A percentile compares a stretch with the other conserved stretches of the same genome.
Conservation (phyloP, 2,797 vertebrate genomes). For the Psittacula echo region DNA sequence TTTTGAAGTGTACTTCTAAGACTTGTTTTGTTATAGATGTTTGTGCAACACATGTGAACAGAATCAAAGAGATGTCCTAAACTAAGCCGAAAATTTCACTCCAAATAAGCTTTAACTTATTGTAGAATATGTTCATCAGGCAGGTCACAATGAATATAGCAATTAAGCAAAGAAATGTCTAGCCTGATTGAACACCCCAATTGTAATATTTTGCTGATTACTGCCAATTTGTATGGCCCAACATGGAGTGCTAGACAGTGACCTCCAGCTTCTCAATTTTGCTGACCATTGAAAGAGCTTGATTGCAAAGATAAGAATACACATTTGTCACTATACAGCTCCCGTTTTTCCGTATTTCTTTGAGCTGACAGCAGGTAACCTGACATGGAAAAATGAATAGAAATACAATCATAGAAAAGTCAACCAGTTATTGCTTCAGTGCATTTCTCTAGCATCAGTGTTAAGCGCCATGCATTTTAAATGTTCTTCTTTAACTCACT, state of each 20-base stretch:
- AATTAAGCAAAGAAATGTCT: background rate
- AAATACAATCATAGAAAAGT: background rate
- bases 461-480: background rate
- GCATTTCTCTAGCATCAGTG: background rate
- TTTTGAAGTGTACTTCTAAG: background rate
- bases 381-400: background rate
- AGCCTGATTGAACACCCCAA: background rate
- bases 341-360: background rate
- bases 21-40: background rate
- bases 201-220: background rate
- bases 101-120: background rate
- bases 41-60: background rate
- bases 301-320: background rate
- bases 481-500: background rate
- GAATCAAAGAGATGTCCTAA: background rate
- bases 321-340: background rate
- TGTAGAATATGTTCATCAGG: background rate
- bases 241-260: background rate
- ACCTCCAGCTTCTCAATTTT: background rate
- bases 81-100: background rate
- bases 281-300: background rate
- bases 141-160: background rate
- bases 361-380: background rate
- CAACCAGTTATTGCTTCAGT: background rate
- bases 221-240: background rate